A percentile compares a stretch with the other conserved stretches of the same genome.
Conservation (phyloP, 2,888 invertebrate genomes). For the Clanis bilineata region DNA sequence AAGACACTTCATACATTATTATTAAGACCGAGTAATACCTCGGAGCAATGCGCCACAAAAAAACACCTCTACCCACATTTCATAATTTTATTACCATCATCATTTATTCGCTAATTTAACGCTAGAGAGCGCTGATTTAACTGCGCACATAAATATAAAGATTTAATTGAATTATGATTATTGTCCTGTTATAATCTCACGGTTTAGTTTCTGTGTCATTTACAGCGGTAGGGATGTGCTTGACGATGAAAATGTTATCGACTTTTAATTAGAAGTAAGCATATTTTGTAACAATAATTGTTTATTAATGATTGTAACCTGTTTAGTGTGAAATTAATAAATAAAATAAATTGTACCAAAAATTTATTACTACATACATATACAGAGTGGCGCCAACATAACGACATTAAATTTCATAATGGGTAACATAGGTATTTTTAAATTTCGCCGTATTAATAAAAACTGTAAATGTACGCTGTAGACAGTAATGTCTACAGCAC, state of each 20-base stretch:
- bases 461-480: too few species aligned
- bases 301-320: too few species aligned
- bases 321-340: too few species aligned
- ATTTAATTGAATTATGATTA: constrained; percentile 81
- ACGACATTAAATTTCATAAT: too few species aligned
- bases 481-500: too few species aligned
- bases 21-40: not conserved
- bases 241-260: constrained; percentile 24
- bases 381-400: too few species aligned
- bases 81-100: constrained; percentile 8
- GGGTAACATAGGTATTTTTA: too few species aligned
- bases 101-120: constrained; percentile 50
- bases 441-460: too few species aligned
- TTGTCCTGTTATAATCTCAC: constrained; percentile 66
- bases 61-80: constrained; percentile 13
- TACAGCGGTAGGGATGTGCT: constrained; percentile 32
- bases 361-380: too few species aligned
- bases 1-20: not conserved
- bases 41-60: not conserved
- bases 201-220: constrained; percentile 52
- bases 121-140: constrained; percentile 63
- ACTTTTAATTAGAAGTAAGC: not conserved
- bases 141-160: constrained; percentile 70
- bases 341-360: too few species aligned
- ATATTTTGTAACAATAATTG: too few species aligned